Conservation (phyloP, 2,888 invertebrate species). For the Lithodes maja region DNA sequence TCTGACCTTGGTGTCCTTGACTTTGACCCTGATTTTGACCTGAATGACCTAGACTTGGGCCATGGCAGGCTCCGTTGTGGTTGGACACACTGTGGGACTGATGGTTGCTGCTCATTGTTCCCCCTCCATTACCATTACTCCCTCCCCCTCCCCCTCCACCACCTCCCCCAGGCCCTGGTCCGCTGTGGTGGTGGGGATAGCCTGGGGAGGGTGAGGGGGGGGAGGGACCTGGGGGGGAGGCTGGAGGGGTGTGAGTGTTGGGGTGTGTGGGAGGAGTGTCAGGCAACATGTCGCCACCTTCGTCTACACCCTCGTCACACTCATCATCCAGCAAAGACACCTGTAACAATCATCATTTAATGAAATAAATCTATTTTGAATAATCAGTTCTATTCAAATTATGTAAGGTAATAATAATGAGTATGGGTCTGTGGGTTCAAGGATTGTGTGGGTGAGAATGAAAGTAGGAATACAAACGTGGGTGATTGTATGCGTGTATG, state of each 20-base stretch:
- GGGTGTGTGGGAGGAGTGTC: constrained; percentile 53
- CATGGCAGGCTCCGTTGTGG: constrained; percentile 35
- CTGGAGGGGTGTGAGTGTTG: constrained; percentile 45
- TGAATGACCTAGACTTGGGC: constrained; percentile 29
- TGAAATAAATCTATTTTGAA: too few relatives aligned
- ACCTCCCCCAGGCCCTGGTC: constrained; percentile 70
- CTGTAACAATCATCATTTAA: constrained; percentile 13
- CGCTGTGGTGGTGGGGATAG: constrained; percentile 59
- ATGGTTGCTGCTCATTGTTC: constrained; percentile 24
- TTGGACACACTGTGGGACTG: constrained; percentile 46
- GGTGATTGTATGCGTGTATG: too few relatives aligned
- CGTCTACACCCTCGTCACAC: constrained; percentile 60
- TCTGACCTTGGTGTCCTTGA: constrained; percentile 28
- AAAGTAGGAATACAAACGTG: too few relatives aligned
- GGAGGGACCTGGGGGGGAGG: constrained; percentile 53
- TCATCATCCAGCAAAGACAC: constrained; percentile 64
- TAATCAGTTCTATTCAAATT: too few relatives aligned
- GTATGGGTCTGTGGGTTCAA: too few relatives aligned
- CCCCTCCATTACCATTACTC: not conserved
- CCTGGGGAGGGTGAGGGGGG: constrained; percentile 54
- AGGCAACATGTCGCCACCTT: constrained; percentile 54
- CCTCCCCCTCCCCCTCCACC: constrained; percentile 39
- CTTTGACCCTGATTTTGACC: constrained; percentile 18
- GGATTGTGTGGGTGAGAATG: too few relatives aligned
- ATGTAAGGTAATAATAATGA: too few relatives aligned